Evolutionary conservation across 2,113 vertebrate species (phyloP).

Genomic region (Eubucco bourcierii): DNA sequence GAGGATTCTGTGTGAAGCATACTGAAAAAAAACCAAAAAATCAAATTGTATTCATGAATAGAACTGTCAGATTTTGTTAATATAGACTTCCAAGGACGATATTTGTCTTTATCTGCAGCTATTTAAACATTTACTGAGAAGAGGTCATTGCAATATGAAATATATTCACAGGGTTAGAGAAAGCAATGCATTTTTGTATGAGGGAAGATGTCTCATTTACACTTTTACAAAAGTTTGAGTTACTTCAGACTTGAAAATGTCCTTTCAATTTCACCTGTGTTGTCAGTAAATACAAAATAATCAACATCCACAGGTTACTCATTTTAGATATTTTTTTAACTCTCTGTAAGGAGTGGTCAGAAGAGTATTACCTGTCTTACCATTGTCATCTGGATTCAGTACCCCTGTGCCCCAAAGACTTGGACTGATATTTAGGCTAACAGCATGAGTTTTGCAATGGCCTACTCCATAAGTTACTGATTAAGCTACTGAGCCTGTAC

Average conservation of each 20-base stretch:
- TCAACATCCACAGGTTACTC: too few species aligned
- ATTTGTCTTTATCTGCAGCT: constrained; percentile 7
- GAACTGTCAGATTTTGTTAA: not conserved
- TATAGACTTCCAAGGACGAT: not conserved
- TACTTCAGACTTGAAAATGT: not conserved
- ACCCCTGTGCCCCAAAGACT: too few species aligned
- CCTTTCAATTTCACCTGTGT: rapidly evolving
- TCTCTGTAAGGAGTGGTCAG: too few species aligned
- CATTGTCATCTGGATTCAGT: too few species aligned
- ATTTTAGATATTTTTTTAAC: not conserved
- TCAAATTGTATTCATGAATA: not conserved
- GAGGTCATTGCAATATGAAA: constrained; percentile 4
- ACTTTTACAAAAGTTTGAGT: not conserved
- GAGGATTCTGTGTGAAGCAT: not conserved
- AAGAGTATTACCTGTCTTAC: too few species aligned
- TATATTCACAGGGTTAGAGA: constrained; percentile 5
- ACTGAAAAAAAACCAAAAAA: constrained; percentile 7
- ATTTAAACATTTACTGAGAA: constrained; percentile 26
- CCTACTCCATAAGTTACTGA: too few species aligned
- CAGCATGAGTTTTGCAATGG: too few species aligned
- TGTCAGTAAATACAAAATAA: not conserved
- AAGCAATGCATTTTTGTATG: not conserved
- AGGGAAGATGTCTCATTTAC: not conserved
- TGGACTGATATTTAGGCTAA: too few species aligned
- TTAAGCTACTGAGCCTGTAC: too few species aligned